Percentiles rank a stretch among this genome's conserved stretches.
phyloP scores from a whole-genome alignment of 2,113 vertebrate genomes.

The Planiliza haematocheilus region DNA sequence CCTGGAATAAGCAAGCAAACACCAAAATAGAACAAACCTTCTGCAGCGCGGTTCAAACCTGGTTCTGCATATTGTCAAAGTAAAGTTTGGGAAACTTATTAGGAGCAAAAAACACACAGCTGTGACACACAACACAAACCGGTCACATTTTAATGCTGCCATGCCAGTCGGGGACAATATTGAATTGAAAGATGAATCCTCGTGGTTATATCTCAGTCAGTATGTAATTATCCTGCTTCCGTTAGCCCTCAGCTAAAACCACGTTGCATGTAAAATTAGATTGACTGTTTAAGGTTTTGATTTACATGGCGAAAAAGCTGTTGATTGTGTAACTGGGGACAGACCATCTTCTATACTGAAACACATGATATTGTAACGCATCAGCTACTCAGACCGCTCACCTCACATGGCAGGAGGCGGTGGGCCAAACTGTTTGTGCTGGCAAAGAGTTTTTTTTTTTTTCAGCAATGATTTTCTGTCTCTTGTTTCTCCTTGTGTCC shows the following conservation, averaged over 20 bases:
- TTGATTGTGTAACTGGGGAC: too few species aligned
- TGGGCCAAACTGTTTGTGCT: slow-evolving; percentile 2
- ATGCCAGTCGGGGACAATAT: not conserved
- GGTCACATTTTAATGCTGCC: slow-evolving; percentile 9
- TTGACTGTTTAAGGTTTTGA: not conserved
- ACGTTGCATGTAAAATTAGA: not conserved
- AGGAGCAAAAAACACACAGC: not conserved
- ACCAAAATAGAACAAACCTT: slow-evolving; percentile 19
- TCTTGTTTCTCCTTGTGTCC: not conserved
- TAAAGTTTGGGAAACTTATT: not conserved
- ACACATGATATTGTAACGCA: not conserved
- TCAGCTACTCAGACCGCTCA: slow-evolving; percentile 6
- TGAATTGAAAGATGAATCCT: slow-evolving; percentile 15
- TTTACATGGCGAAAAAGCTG: not conserved
- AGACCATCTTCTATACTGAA: not conserved
- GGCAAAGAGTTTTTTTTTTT: not conserved
- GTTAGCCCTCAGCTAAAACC: not conserved
- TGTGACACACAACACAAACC: not conserved
- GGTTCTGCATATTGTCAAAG: not conserved
- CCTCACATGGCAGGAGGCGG: not conserved
- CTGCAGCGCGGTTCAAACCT: slow-evolving; percentile 10
- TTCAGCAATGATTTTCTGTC: not conserved
- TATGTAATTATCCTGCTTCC: not conserved
- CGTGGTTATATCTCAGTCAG: not conserved
- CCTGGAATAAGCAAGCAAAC: slow-evolving; percentile 10